phyloP scores from a whole-genome alignment of 2,113 vertebrate genomes.

The Platysternon megacephalum region DNA sequence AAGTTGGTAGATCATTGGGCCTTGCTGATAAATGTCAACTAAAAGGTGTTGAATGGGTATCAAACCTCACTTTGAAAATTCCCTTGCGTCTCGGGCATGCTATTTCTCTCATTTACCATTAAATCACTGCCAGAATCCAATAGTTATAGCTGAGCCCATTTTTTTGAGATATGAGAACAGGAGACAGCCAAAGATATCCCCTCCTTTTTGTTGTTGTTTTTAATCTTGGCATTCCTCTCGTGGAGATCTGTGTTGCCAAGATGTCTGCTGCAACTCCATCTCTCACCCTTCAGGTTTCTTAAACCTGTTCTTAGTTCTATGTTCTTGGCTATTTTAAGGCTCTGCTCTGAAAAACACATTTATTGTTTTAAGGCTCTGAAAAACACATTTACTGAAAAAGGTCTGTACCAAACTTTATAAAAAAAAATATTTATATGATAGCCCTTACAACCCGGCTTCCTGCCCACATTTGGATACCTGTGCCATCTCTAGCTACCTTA shows the following conservation, averaged over 20 bases:
- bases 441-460: slow-evolving; percentile 63
- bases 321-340: too few relatives aligned
- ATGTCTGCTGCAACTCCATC: slow-evolving; percentile 63
- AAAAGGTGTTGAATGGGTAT: slow-evolving; percentile 57
- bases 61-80: slow-evolving; percentile 58
- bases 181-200: slow-evolving; percentile 62
- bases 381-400: slow-evolving; percentile 61
- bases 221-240: slow-evolving; percentile 67
- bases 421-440: slow-evolving; percentile 71
- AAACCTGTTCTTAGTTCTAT: neutral
- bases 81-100: slow-evolving; percentile 57
- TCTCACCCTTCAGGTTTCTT: slow-evolving; percentile 68
- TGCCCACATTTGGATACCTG: slow-evolving; percentile 69
- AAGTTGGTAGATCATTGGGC: slow-evolving; percentile 56
- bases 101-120: slow-evolving; percentile 62
- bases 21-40: slow-evolving; percentile 53
- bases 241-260: slow-evolving; percentile 60
- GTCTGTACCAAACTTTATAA: slow-evolving; percentile 52
- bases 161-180: slow-evolving; percentile 58
- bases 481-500: slow-evolving; percentile 72
- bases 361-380: slow-evolving; percentile 20
- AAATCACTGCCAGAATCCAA: slow-evolving; percentile 64
- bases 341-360: too few relatives aligned
- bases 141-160: slow-evolving; percentile 57
- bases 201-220: slow-evolving; percentile 7